These are phyloP conservation scores for Amphibalanus amphitrite DNA, from an alignment of 1,140 invertebrate species.

Conservation along the genomic window DNA sequence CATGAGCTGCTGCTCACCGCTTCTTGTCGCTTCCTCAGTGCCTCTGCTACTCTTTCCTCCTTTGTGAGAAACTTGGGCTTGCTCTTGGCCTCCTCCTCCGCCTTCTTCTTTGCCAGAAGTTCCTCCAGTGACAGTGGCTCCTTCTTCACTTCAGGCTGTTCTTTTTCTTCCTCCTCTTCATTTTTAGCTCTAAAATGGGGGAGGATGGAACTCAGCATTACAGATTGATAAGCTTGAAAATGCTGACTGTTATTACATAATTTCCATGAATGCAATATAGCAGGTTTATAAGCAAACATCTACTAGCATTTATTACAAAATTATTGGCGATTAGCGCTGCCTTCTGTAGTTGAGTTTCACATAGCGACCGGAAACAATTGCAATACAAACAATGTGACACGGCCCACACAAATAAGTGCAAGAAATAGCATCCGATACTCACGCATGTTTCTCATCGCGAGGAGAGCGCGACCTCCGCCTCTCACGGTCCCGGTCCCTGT, in stretches of 20 bases:
- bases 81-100: conserved; percentile 76
- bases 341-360: not conserved
- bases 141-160: conserved; percentile 27
- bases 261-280: not conserved
- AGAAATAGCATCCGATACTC: conserved; percentile 6
- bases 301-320: too few species aligned
- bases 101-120: conserved; percentile 85
- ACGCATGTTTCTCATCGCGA: conserved; percentile 8
- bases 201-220: conserved; percentile 7
- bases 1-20: conserved; percentile 31
- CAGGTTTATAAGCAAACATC: too few species aligned
- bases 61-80: conserved; percentile 96
- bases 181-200: conserved; percentile 16
- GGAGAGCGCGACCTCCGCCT: conserved; percentile 13
- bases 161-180: conserved; percentile 25
- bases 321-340: too few species aligned
- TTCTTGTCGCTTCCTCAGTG: conserved; percentile 69
- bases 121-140: conserved; percentile 94
- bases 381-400: not conserved
- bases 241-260: not conserved
- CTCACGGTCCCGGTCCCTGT: conserved; percentile 23
- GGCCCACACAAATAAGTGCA: not conserved
- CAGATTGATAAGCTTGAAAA: not conserved
- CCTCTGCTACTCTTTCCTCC: conserved; percentile 78
- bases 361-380: not conserved